Conservation (phyloP, 2,113 vertebrate species). For the Hippocampus comes region DNA sequence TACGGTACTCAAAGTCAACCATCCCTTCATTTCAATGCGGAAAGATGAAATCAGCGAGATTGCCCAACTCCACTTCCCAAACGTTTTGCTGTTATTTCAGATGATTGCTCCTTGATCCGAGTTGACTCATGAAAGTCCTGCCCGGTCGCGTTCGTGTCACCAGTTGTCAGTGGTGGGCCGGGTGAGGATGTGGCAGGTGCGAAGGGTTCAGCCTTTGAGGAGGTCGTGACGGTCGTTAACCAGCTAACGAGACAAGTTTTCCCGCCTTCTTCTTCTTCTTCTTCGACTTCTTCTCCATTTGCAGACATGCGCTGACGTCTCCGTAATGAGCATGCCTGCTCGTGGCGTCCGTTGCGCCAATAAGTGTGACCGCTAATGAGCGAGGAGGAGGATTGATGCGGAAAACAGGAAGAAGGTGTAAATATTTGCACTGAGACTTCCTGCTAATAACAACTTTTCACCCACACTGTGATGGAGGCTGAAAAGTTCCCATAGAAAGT, state of each 20-base stretch:
- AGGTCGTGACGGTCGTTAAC: background rate
- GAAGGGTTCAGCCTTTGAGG: background rate
- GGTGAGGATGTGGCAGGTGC: background rate
- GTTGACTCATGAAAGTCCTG: background rate
- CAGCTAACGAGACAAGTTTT: background rate
- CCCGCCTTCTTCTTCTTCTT: background rate
- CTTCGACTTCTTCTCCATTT: background rate
- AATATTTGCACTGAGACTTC: background rate
- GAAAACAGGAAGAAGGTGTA: background rate
- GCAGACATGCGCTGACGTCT: constrained; percentile 25
- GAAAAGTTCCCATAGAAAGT: background rate
- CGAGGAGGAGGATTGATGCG: background rate
- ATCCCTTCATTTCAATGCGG: too few species aligned
- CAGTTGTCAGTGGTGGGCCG: background rate
- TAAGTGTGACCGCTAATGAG: background rate
- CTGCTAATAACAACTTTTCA: background rate
- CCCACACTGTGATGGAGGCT: background rate
- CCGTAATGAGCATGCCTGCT: background rate
- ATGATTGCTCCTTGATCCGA: background rate
- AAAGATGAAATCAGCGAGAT: constrained; percentile 8
- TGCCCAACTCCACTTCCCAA: background rate
- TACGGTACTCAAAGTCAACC: too few species aligned
- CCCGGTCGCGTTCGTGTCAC: background rate
- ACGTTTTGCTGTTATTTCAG: background rate
- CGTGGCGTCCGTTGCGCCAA: background rate